Evolutionary conservation across 2,113 vertebrate genomes (phyloP).

Genomic region (Nansenia antarctica): DNA sequence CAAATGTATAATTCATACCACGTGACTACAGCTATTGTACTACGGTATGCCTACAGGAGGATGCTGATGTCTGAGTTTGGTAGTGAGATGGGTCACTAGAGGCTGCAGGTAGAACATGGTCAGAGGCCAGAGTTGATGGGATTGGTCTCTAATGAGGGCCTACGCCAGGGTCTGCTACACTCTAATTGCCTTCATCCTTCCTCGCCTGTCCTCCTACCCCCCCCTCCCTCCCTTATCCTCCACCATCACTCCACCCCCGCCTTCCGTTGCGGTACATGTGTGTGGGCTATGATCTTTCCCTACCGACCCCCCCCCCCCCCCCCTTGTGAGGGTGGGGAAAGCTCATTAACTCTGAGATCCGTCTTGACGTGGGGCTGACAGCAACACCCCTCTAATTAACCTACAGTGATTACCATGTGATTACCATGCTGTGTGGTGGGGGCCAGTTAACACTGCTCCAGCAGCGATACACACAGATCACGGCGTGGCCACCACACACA

Average conservation of each 20-base stretch:
- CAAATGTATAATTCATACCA: not conserved
- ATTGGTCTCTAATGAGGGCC: constrained; percentile 40
- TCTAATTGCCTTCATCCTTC: constrained; percentile 22
- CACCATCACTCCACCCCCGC: too few relatives aligned
- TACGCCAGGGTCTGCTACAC: constrained; percentile 32
- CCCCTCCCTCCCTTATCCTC: constrained; percentile 18
- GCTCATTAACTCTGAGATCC: constrained; percentile 41
- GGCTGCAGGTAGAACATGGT: not conserved
- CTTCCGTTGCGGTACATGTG: not conserved
- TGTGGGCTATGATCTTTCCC: constrained; percentile 53
- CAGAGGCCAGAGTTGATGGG: not conserved
- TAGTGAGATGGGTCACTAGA: not conserved
- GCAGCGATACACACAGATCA: not conserved
- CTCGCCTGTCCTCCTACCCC: not conserved
- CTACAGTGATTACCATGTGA: not conserved
- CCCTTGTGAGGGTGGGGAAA: constrained; percentile 21
- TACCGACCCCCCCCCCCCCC: constrained; percentile 19
- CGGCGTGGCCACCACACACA: not conserved
- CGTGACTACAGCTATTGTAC: not conserved
- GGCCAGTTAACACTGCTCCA: not conserved
- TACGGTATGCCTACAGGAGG: not conserved
- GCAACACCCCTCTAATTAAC: constrained; percentile 17
- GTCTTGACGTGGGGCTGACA: constrained; percentile 20
- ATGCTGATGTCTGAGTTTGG: not conserved
- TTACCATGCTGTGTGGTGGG: not conserved